A percentile compares a stretch with the other conserved stretches of the same genome.
Evolutionary conservation across 2,888 invertebrate species (phyloP).

Genomic region (Acronicta psi): DNA sequence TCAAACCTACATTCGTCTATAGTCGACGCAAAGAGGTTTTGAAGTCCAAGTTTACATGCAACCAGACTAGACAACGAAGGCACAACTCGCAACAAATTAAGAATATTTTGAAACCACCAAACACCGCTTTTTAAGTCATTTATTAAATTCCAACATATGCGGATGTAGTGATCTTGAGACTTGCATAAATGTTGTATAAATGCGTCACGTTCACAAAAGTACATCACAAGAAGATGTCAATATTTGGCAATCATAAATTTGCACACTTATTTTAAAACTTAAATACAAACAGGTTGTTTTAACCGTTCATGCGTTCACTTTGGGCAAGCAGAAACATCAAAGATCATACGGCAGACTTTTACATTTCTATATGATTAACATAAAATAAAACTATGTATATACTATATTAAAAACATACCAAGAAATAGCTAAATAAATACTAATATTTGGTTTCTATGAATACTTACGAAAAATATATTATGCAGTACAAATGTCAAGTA

Average conservation of each 20-base stretch:
- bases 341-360: conserved; percentile 21
- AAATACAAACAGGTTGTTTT: conserved; percentile 21
- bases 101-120: conserved; percentile 29
- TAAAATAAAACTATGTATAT: conserved; percentile 41
- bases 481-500: conserved; percentile 11
- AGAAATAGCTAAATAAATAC: conserved; percentile 63
- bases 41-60: conserved; percentile 55
- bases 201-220: neutral
- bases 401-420: conserved; percentile 34
- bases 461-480: conserved; percentile 57
- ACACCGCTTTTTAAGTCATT: neutral
- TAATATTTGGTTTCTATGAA: conserved; percentile 78
- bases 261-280: conserved; percentile 10
- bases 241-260: conserved; percentile 36
- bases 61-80: conserved; percentile 81
- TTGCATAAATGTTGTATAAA: conserved; percentile 12
- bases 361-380: conserved; percentile 4
- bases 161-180: conserved; percentile 24
- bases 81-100: conserved; percentile 72
- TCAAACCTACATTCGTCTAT: conserved; percentile 53
- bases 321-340: conserved; percentile 14
- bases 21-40: conserved; percentile 77
- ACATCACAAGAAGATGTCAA: conserved; percentile 5
- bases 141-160: neutral
- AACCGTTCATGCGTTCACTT: conserved; percentile 23